These are phyloP conservation scores for Pipistrellus pygmaeus DNA, from an alignment of 2,797 vertebrate genomes.

Conservation along the genomic window DNA sequence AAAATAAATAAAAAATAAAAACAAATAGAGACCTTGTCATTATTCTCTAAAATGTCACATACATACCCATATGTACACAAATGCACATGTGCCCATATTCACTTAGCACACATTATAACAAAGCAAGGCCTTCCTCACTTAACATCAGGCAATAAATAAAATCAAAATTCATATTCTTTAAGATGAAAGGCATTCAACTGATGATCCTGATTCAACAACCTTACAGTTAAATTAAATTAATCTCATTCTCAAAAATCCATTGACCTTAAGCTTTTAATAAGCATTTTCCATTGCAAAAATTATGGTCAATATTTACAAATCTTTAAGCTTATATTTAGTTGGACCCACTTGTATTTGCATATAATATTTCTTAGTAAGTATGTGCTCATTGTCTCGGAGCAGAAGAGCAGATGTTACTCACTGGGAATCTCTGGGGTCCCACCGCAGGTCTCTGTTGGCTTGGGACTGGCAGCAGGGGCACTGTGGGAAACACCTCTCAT, in stretches of 20 bases:
- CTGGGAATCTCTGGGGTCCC: conserved; percentile 97
- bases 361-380: conserved; percentile 90
- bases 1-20: not conserved
- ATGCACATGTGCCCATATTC: not conserved
- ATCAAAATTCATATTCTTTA: conserved; percentile 77
- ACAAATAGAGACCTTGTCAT: not conserved
- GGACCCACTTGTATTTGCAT: conserved; percentile 91
- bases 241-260: conserved; percentile 89
- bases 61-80: not conserved
- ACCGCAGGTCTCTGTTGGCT: conserved; percentile 97
- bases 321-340: conserved; percentile 90
- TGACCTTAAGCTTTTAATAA: conserved; percentile 93
- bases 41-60: not conserved
- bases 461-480: conserved; percentile 97
- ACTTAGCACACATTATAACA: conserved; percentile 52
- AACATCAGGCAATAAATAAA: conserved; percentile 77
- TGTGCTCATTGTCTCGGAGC: conserved; percentile 87
- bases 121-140: conserved; percentile 80
- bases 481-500: conserved; percentile 90
- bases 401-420: conserved; percentile 95
- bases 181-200: conserved; percentile 80
- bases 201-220: conserved; percentile 85
- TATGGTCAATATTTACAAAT: conserved; percentile 93
- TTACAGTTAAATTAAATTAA: conserved; percentile 91
- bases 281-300: conserved; percentile 90